A percentile compares a stretch with the other conserved stretches of the same genome.
phyloP scores from a whole-genome alignment of 1,140 invertebrate genomes.

The Hylaeus volcanicus region DNA sequence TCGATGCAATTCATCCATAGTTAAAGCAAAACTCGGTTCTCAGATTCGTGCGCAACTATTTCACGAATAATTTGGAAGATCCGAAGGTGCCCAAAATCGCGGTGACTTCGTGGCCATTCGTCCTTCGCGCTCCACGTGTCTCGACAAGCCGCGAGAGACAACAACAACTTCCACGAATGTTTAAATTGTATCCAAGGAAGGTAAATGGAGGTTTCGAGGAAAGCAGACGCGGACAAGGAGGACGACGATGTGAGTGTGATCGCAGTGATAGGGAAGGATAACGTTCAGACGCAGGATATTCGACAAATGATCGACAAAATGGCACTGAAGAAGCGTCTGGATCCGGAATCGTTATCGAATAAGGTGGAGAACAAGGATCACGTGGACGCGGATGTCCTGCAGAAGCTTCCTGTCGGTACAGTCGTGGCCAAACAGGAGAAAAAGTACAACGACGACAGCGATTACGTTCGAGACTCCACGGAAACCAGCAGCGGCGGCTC shows the following conservation, averaged over 20 bases:
- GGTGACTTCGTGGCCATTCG: neutral
- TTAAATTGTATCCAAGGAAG: neutral
- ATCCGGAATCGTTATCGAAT: constrained; percentile 21
- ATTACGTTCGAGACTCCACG: constrained; percentile 52
- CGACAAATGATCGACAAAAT: constrained; percentile 65
- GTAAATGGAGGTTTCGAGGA: neutral
- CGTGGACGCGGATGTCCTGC: constrained; percentile 27
- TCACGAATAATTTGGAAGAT: neutral
- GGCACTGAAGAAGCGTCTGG: constrained; percentile 54
- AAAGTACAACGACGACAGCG: constrained; percentile 41
- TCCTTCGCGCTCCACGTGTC: neutral
- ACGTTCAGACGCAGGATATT: constrained; percentile 19
- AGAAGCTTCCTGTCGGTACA: constrained; percentile 57
- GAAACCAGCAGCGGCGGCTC: constrained; percentile 59
- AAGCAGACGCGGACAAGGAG: constrained; percentile 5
- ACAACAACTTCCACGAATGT: neutral
- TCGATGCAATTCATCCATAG: neutral
- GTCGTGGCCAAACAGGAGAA: constrained; percentile 63
- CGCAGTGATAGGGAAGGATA: constrained; percentile 30
- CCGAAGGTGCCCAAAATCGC: neutral
- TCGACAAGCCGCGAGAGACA: neutral
- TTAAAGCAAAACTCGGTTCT: neutral
- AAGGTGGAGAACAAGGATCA: neutral
- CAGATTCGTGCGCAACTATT: neutral
- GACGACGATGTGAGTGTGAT: constrained; percentile 40